phyloP scores from a whole-genome alignment of 1,140 invertebrate genomes.

The Zaprionus taronus region DNA sequence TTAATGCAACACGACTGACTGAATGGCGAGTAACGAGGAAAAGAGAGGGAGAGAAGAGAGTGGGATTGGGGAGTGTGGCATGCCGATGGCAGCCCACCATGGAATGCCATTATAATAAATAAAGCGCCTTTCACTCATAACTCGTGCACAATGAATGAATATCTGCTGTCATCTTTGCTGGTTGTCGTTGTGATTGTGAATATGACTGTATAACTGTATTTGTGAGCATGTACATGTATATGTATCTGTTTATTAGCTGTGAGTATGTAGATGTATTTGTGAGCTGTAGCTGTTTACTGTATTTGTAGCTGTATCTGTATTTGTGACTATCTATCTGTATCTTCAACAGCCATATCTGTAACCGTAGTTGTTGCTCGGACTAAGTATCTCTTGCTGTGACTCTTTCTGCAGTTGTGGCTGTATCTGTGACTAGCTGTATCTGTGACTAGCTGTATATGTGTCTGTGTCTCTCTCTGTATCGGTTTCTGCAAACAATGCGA shows the following conservation, averaged over 20 bases:
- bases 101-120: constrained; percentile 81
- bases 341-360: constrained; percentile 5
- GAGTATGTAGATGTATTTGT: too few species aligned
- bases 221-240: too few species aligned
- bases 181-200: not conserved
- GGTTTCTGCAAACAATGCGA: constrained; percentile 51
- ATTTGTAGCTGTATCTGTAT: constrained; percentile 4
- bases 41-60: not conserved
- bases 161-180: constrained; percentile 33
- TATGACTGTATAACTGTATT: not conserved
- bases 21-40: constrained; percentile 17
- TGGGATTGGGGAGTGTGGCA: not conserved
- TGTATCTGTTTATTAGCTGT: too few species aligned
- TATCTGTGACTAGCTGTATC: not conserved
- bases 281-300: constrained; percentile 20
- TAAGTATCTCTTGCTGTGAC: too few species aligned
- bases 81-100: constrained; percentile 25
- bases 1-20: constrained; percentile 49
- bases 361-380: not conserved
- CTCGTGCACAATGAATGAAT: constrained; percentile 72
- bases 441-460: constrained; percentile 1
- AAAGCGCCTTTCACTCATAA: constrained; percentile 81
- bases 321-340: not conserved
- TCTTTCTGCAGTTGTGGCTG: too few species aligned
- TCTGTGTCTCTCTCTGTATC: constrained; percentile 1